Evolutionary conservation across 2,113 vertebrate genomes (phyloP).

Genomic region (Scytalopus superciliaris): DNA sequence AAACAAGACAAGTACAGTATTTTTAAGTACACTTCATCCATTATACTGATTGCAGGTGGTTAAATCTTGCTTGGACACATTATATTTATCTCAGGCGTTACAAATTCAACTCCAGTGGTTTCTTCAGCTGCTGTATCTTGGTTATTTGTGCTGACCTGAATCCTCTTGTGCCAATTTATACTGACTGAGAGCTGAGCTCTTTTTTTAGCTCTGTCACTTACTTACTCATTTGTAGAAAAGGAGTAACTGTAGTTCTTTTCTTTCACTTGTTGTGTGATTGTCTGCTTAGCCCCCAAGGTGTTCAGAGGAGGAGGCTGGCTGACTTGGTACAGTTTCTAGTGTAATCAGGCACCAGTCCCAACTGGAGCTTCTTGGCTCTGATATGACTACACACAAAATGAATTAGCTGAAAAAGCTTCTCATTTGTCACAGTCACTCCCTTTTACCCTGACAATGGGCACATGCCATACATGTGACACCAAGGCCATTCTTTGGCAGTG

Average conservation of each 20-base stretch:
- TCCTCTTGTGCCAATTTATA: conserved; percentile 3
- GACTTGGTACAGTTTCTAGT: background rate
- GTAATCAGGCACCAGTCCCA: conserved; percentile 28
- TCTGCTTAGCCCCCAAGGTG: conserved; percentile 17
- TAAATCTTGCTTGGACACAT: background rate
- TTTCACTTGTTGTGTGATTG: background rate
- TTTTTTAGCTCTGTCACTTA: conserved; percentile 12
- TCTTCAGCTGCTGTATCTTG: background rate
- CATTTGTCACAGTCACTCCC: conserved; percentile 22
- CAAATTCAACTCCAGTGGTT: background rate
- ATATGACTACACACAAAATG: conserved; percentile 13
- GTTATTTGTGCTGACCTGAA: conserved; percentile 12
- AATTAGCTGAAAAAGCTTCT: conserved; percentile 39
- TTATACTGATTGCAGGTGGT: background rate
- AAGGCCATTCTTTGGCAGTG: background rate
- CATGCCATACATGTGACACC: background rate
- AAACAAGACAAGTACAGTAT: background rate
- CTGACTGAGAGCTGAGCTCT: background rate
- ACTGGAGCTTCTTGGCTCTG: conserved; percentile 10
- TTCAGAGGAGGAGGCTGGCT: conserved; percentile 10
- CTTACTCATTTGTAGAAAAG: conserved; percentile 23
- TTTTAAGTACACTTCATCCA: background rate
- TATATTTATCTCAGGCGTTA: background rate
- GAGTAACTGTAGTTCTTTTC: background rate
- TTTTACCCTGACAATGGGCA: background rate